phyloP scores from a whole-genome alignment of 2,797 vertebrate species.

The Phoeniculus purpureus region DNA sequence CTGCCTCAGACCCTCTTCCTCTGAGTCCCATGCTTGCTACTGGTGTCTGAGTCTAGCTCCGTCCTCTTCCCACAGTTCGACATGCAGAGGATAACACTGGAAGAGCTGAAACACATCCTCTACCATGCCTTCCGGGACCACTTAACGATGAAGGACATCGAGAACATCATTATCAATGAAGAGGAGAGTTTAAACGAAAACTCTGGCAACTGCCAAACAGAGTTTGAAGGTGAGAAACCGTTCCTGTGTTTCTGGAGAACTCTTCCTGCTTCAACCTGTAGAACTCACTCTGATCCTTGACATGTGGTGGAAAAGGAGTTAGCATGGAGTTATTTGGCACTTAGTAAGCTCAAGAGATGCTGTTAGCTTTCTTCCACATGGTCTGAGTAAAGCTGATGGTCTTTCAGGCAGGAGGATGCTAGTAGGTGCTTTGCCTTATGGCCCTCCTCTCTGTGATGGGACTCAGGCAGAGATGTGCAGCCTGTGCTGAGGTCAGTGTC shows the following conservation, averaged over 20 bases:
- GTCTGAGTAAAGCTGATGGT: not conserved
- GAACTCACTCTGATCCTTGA: accelerated
- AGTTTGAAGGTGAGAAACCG: constrained; percentile 91
- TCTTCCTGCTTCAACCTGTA: not conserved
- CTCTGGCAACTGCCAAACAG: constrained; percentile 94
- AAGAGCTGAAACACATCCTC: constrained; percentile 97
- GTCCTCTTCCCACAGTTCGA: constrained; percentile 87
- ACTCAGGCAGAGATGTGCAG: not conserved
- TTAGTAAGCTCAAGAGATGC: not conserved
- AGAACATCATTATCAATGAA: constrained; percentile 98
- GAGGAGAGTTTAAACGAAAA: constrained; percentile 97
- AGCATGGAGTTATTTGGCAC: not conserved
- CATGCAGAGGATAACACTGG: constrained; percentile 97
- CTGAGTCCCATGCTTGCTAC: not conserved
- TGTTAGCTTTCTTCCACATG: not conserved
- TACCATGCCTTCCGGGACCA: constrained; percentile 98
- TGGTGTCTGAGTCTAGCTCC: not conserved
- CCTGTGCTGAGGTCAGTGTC: not conserved
- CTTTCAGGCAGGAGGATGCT: not conserved
- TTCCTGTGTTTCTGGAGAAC: not conserved
- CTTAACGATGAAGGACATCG: constrained; percentile 99
- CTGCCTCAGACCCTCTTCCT: not conserved
- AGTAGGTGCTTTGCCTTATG: not conserved
- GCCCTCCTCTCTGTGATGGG: not conserved
- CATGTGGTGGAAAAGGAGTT: not conserved